A percentile compares a stretch with the other conserved stretches of the same genome.
phyloP scores from a whole-genome alignment of 2,888 invertebrate species.

The Chymomyza amoena region DNA sequence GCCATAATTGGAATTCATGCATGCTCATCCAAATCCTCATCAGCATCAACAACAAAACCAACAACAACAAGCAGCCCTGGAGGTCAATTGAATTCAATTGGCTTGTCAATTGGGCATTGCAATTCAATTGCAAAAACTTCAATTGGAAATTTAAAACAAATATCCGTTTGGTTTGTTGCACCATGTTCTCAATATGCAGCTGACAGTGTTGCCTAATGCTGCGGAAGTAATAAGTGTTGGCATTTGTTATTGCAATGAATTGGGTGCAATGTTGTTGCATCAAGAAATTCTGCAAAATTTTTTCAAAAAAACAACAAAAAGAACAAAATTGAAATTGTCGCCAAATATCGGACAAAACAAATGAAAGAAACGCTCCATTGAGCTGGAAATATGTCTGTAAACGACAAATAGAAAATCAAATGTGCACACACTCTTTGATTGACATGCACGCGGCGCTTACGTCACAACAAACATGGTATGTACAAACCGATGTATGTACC shows the following conservation, averaged over 20 bases:
- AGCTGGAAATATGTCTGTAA: constrained; percentile 45
- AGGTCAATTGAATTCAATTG: constrained; percentile 63
- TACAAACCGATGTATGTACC: not conserved
- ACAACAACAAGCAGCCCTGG: not conserved
- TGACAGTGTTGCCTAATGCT: constrained; percentile 53
- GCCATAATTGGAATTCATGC: not conserved
- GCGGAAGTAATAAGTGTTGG: constrained; percentile 57
- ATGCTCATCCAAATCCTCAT: not conserved
- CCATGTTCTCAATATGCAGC: constrained; percentile 8
- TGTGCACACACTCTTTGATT: constrained; percentile 36
- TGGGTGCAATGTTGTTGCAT: not conserved
- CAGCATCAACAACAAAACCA: too few relatives aligned
- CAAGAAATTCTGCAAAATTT: not conserved
- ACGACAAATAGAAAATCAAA: constrained; percentile 54
- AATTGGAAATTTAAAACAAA: constrained; percentile 65
- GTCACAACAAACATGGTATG: constrained; percentile 4
- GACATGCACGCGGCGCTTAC: constrained; percentile 12
- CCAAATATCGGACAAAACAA: constrained; percentile 2
- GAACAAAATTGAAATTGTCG: not conserved
- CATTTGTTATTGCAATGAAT: not conserved
- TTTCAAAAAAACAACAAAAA: too few relatives aligned
- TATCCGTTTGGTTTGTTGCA: constrained; percentile 31
- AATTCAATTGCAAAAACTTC: constrained; percentile 59
- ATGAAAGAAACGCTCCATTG: constrained; percentile 30
- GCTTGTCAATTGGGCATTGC: constrained; percentile 61